Conservation (phyloP, 2,797 vertebrate species). For the Enteromius afrohamiltoni region DNA sequence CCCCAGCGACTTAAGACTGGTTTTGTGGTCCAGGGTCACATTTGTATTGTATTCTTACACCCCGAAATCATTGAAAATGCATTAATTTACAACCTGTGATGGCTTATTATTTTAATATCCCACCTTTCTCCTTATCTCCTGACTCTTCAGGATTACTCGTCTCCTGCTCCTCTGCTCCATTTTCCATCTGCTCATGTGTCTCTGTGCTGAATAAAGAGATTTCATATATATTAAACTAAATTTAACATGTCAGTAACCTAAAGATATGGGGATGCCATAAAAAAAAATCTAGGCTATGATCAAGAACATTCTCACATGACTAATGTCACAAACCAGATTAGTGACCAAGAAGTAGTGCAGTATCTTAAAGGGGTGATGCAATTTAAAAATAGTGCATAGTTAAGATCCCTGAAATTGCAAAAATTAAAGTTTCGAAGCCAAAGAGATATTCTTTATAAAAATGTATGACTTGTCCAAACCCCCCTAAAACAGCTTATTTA, state of each 20-base stretch:
- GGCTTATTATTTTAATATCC: conserved; percentile 33
- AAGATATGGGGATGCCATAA: not conserved
- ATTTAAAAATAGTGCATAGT: too few relatives aligned
- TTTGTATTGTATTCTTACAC: not conserved
- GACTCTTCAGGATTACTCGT: conserved; percentile 62
- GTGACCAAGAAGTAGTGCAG: not conserved
- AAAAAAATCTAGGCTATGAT: not conserved
- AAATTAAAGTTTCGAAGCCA: too few relatives aligned
- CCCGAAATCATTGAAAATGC: not conserved
- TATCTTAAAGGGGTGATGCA: not conserved
- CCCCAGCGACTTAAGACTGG: too few relatives aligned
- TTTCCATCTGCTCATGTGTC: conserved; percentile 55
- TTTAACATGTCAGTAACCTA: not conserved
- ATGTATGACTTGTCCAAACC: too few relatives aligned
- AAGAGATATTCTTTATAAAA: too few relatives aligned
- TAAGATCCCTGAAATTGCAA: too few relatives aligned
- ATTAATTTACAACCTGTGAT: not conserved
- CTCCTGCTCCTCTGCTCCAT: conserved; percentile 49
- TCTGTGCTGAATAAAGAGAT: conserved; percentile 63
- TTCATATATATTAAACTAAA: not conserved
- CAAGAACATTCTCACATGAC: not conserved
- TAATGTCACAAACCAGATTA: not conserved
- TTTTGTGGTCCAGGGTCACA: too few relatives aligned
- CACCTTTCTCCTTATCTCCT: conserved; percentile 60
- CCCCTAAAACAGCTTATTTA: too few relatives aligned